Percentiles rank a stretch among this genome's conserved stretches.
Conservation (phyloP, 2,888 invertebrate genomes). For the Rhyacophila evoluta region DNA sequence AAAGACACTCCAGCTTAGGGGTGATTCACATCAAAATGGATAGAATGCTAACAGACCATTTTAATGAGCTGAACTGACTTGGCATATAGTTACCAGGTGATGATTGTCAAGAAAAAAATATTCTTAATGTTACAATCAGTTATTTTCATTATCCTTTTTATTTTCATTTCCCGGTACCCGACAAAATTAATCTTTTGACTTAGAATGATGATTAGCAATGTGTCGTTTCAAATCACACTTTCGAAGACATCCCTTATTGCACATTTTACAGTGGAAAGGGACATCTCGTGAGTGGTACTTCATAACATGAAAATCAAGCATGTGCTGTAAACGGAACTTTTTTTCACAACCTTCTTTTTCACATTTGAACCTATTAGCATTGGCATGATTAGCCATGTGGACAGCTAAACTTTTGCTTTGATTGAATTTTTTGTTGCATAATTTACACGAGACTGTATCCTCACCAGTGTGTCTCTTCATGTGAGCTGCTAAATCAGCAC, state of each 20-base stretch:
- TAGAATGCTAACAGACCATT: too few species aligned
- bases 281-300: conserved; percentile 37
- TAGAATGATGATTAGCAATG: neutral
- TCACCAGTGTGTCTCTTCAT: conserved; percentile 72
- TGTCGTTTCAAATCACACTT: neutral
- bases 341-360: conserved; percentile 33
- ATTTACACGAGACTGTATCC: conserved; percentile 62
- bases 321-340: conserved; percentile 34
- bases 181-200: neutral
- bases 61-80: too few species aligned
- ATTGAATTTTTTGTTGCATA: conserved; percentile 37
- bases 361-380: conserved; percentile 34
- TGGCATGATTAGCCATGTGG: conserved; percentile 44
- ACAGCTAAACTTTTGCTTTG: conserved; percentile 36
- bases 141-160: too few species aligned
- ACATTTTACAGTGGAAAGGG: neutral
- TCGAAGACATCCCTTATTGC: neutral
- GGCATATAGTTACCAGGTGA: too few species aligned
- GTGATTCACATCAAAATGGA: too few species aligned
- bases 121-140: too few species aligned
- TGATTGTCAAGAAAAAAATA: too few species aligned
- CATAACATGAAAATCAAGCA: conserved; percentile 41
- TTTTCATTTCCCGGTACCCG: too few species aligned
- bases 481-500: conserved; percentile 69
- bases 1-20: too few species aligned